Base-by-base conservation (phyloP, 92 coral and sea anemone species). In the Epizoanthus stellaris region DNA sequence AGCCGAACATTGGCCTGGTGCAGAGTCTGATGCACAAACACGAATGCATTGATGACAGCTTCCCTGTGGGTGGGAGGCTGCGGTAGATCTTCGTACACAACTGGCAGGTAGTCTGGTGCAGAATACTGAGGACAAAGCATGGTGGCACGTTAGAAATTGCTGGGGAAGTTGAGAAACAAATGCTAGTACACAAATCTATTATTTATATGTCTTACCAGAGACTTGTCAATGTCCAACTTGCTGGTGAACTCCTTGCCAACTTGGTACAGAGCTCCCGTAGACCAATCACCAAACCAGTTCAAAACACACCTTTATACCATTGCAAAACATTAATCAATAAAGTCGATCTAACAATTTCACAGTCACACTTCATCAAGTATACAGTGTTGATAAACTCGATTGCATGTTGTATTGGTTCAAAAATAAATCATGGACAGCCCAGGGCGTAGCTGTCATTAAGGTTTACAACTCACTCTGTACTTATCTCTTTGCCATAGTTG, bases 281-380 rank as follows among this genome's bases (percentile, higher is more conserved):
- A 97, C 99, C 99, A 97, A 80, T 97, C 99, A 54, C 99, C 99
- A 89, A 97, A 97, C 99, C 99, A 97, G 85, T 97, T 94, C 66
- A 97, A 88, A 19, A 97, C 99, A 85, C 99, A 97, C 72, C 99
- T 97, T 43, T 6, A 83, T 59, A 0, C 12, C 58, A 13, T 69
- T 13, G 39, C 38, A 20, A 69, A 87, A 11, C 25, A 39, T 6
- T 2, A 16, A 66, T n/a, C 21, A n/a, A 17, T 4, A 16, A 15
- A 21, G 0, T 34, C 62, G 8, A 36, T 14, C 3, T 1, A 0
- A 4, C 6, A 2, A 69, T 15, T 39, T 69, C 12, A 66, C 15
- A 30, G 36, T 30, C 36, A 30, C 36, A 1, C 36, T 30, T 30
- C 2, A 30, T 30, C 36, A 30, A 30, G 36, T 30, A 30, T 30